A percentile compares a stretch with the other conserved stretches of the same genome.
Evolutionary conservation across 2,888 invertebrate genomes (phyloP).

Genomic region (Agrochola circellaris): DNA sequence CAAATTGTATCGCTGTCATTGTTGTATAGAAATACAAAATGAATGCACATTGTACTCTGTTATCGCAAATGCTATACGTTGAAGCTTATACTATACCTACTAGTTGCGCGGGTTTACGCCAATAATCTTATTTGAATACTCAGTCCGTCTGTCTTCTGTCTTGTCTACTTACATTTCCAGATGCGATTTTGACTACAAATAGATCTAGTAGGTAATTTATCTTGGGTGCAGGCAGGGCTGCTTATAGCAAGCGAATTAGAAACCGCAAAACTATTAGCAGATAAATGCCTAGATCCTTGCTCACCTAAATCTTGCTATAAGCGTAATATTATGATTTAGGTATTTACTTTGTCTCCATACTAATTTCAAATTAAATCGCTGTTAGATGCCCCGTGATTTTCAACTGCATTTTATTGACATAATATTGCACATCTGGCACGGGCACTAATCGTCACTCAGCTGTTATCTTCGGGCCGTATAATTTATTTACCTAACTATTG

Average conservation of each 20-base stretch:
- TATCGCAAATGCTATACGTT: slow-evolving; percentile 21
- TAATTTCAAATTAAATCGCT: not conserved
- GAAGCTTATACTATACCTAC: not conserved
- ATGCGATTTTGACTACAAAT: not conserved
- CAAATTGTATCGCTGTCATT: slow-evolving; percentile 29
- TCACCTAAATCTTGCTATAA: not conserved
- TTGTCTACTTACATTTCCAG: not conserved
- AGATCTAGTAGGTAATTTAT: not conserved
- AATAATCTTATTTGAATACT: too few species aligned
- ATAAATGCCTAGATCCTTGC: not conserved
- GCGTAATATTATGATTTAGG: not conserved
- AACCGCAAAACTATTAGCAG: not conserved
- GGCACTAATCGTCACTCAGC: not conserved
- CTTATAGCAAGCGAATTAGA: not conserved
- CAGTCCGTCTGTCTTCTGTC: too few species aligned
- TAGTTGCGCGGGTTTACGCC: too few species aligned
- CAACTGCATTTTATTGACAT: slow-evolving; percentile 2
- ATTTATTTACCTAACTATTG: not conserved
- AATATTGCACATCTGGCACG: slow-evolving; percentile 6
- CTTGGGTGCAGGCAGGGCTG: not conserved
- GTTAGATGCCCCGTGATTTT: not conserved
- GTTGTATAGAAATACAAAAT: slow-evolving; percentile 39
- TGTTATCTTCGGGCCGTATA: slow-evolving; percentile 6
- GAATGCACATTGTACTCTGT: slow-evolving; percentile 51
- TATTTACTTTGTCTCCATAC: not conserved